Base-by-base conservation (phyloP, 2,113 vertebrate species). In the Dasyprocta punctata region DNA sequence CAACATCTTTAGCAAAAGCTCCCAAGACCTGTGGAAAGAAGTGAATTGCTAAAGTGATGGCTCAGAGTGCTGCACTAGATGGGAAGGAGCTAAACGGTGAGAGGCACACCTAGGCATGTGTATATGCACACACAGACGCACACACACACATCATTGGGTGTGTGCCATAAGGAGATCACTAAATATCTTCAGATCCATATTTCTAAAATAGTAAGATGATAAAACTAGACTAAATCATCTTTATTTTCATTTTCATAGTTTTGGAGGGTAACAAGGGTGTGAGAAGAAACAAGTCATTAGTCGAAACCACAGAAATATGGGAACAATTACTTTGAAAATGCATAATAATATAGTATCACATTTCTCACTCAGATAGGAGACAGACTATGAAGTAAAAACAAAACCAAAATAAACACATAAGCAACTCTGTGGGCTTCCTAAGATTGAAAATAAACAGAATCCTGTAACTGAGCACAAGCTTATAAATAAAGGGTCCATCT, bases 281-380 rank as follows among this genome's bases (percentile, higher is more conserved):
- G 28, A 81, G 38, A 63, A 63, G 65, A 84, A 49, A 17, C 61
- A 89, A 92, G 61, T 41, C 30, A 80, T 49, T 84, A 58, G 28
- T 26, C 92, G 38, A 96, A 98, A 97, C 85, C 91, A 91, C 61
- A 94, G 92, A 95, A 98, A 96, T 94, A 87, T 83, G 84, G 97
- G 95, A 97, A 20, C 90, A 95, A 92, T 96, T 97, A n/a, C 97
- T 96, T 97, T 97, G 33, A 90, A 82, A 96, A 85, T 89, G 84
- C 3, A 0, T 91, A 54, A 89, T 89, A 95, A 94, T 3, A 0
- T 54, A 69, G 95, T 90, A 84, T 94, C 52, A 84, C 5, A 38
- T 96, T 95, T 97, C 91, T 89, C 88, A 13, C 61, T 95, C 38
- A 5, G 60, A 95, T 61, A 95, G 61, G 60, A 95, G 58, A 24